A percentile compares a stretch with the other conserved stretches of the same genome.
phyloP scores from a whole-genome alignment of 2,888 invertebrate genomes.

The Lamellibrachia satsuma region DNA sequence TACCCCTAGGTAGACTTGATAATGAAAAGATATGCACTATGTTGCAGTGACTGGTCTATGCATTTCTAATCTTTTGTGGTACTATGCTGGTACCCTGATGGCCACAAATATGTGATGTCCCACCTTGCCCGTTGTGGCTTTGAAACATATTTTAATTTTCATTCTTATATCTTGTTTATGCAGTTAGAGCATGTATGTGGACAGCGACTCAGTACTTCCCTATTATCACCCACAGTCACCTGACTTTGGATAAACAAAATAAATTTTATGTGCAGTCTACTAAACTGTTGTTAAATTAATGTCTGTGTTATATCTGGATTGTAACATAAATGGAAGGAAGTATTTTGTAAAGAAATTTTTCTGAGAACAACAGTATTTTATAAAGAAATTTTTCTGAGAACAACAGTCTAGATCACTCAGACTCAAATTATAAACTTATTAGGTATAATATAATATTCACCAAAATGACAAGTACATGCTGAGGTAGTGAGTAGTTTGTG shows the following conservation, averaged over 20 bases:
- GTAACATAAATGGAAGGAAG: background rate
- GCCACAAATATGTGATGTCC: background rate
- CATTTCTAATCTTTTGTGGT: background rate
- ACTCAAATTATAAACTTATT: too few species aligned
- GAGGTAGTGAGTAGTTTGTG: background rate
- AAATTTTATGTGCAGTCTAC: background rate
- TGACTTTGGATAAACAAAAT: background rate
- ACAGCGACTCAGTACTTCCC: background rate
- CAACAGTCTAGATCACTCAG: too few species aligned
- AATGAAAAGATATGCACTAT: too few species aligned
- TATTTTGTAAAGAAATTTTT: too few species aligned
- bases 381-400: too few species aligned
- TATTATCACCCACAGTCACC: conserved; percentile 5
- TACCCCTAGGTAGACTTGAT: too few species aligned
- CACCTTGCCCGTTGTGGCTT: background rate
- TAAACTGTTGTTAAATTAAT: background rate
- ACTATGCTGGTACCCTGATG: too few species aligned
- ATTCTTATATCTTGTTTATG: background rate
- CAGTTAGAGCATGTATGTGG: background rate
- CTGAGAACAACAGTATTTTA: too few species aligned
- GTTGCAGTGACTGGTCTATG: too few species aligned
- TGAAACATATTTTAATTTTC: background rate
- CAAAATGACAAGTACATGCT: too few species aligned
- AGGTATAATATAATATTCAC: too few species aligned
- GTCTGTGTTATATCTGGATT: background rate